Evolutionary conservation across 2,113 vertebrate species (phyloP).

Genomic region (Elgaria multicarinata): DNA sequence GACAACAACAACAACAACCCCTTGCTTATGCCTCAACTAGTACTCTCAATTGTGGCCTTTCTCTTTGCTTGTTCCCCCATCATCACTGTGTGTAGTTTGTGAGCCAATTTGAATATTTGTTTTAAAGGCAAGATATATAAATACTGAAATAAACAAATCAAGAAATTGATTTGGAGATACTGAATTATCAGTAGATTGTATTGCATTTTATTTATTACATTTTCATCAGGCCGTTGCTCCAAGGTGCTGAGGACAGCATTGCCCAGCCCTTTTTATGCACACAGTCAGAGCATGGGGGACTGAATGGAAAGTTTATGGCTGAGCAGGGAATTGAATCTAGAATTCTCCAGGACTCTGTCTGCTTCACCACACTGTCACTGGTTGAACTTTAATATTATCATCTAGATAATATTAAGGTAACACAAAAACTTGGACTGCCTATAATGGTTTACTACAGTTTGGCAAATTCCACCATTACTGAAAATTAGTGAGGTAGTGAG

Average conservation of each 20-base stretch:
- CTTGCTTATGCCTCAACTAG: neutral
- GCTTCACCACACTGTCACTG: neutral
- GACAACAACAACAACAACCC: neutral
- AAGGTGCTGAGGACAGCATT: neutral
- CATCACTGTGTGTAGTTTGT: neutral
- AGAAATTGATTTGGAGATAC: neutral
- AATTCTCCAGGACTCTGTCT: neutral
- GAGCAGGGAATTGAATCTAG: neutral
- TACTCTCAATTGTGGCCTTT: neutral
- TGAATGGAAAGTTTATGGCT: neutral
- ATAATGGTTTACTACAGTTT: no score
- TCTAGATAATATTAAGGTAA: neutral
- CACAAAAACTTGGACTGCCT: neutral
- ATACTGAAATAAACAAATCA: neutral
- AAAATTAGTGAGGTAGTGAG: no score
- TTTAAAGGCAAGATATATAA: neutral
- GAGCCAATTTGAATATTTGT: neutral
- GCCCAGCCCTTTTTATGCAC: neutral
- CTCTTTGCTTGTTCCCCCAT: neutral
- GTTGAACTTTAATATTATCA: neutral
- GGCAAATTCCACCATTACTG: no score
- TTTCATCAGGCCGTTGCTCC: neutral
- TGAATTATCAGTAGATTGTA: neutral
- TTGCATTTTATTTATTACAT: neutral
- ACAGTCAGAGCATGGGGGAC: neutral